Evolutionary conservation across 2,797 vertebrate genomes (phyloP), one percentile per base, ranked within the genome.

Genomic region (Coluber constrictor): DNA sequence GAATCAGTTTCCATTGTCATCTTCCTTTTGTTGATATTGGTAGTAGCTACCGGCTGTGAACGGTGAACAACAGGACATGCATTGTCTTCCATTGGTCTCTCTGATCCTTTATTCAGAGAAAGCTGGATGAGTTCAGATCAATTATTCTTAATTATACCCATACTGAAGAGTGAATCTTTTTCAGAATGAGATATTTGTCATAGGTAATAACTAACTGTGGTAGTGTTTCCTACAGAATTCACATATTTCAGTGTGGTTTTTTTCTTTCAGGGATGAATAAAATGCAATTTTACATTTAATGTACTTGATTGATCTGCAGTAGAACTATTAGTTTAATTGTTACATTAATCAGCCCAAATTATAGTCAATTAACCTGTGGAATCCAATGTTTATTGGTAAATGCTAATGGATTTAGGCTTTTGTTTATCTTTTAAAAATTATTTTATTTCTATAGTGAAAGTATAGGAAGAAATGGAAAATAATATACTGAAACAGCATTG

Each of bases 1-100:
- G 91, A 96, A 93, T 93, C 83, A 79, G 12, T 95, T 95, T 97
- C 88, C 92, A 88, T 66, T 89, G 91, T 94, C 93, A 91, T 94
- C 90, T 95, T 93, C 93, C 95, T 97, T 95, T 90, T 88, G 89
- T 89, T 95, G 91, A 90, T 5, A 90, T 94, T 92, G 91, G 92
- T 95, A 87, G 20, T 91, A 94, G 27, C 29, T 87, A 63, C 47
- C 93, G 59, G 25, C 91, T 87, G 60, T 1, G 0, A 8, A 23
- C 12, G 20, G 10, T 47, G 57, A 29, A 90, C 91, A 59, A 51
- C 88, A 27, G 90, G 86, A 87, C 74, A 56, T 90, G 88, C 61
- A 88, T 25, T 94, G 83, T 74, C 90, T 86, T 8, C 90, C 90
- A 57, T 74, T 95, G 94, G 92, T 70, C 89, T 70, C 74, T 63